Percentiles rank a stretch among this genome's conserved stretches.
phyloP scores from a whole-genome alignment of 2,797 vertebrate genomes.

The Macroramphosus scolopax region DNA sequence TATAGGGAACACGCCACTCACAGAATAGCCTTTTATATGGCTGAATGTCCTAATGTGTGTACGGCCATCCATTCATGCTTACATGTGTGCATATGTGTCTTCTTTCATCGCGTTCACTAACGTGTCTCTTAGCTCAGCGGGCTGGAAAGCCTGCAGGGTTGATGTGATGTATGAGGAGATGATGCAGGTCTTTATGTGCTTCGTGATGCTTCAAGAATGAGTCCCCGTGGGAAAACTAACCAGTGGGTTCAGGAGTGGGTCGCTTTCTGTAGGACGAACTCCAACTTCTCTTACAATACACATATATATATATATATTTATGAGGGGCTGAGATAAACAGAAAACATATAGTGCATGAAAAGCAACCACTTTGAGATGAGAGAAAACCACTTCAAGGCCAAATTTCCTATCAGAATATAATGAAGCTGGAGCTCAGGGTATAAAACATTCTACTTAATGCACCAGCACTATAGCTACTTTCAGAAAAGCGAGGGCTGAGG shows the following conservation, averaged over 20 bases:
- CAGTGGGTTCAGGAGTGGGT: background rate
- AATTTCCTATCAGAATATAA: conserved; percentile 20
- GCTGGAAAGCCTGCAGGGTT: conserved; percentile 37
- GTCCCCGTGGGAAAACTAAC: conserved; percentile 17
- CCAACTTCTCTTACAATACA: too few relatives aligned
- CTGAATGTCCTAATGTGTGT: background rate
- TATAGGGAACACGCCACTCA: conserved; percentile 8
- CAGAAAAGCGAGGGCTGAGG: background rate
- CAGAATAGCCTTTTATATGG: background rate
- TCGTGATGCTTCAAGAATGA: conserved; percentile 45
- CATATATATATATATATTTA: too few relatives aligned
- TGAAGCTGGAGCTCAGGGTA: conserved; percentile 18
- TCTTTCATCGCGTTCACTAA: conserved; percentile 32
- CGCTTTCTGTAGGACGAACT: background rate
- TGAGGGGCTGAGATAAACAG: too few relatives aligned
- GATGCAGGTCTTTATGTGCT: conserved; percentile 36
- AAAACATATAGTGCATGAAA: conserved; percentile 15
- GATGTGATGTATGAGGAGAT: conserved; percentile 36
- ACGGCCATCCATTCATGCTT: conserved; percentile 5
- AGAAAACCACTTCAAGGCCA: conserved; percentile 34
- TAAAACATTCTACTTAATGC: conserved; percentile 5
- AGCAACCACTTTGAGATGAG: conserved; percentile 9
- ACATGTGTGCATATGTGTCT: conserved; percentile 6
- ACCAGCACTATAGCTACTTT: background rate
- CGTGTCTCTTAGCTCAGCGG: conserved; percentile 40